Percentiles rank a stretch among this genome's conserved stretches.
Conservation (phyloP, 2,797 vertebrate species). For the Menidia menidia region DNA sequence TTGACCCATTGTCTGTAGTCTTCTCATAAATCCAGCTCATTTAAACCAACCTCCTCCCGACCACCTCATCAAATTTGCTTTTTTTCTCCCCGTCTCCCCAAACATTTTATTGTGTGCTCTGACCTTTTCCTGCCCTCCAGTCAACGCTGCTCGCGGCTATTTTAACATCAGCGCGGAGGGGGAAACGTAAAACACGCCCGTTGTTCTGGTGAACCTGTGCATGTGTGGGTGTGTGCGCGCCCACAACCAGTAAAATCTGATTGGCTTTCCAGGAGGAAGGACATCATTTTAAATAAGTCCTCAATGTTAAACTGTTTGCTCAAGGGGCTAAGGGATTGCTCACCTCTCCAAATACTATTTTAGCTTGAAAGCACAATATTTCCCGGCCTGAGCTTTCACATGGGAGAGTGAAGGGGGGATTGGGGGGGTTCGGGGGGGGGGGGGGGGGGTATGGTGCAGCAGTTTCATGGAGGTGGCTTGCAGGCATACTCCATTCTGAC, state of each 20-base stretch:
- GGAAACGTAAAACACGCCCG: slow-evolving; percentile 44
- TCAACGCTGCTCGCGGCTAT: slow-evolving; percentile 56
- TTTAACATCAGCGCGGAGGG: slow-evolving; percentile 67
- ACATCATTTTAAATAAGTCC: slow-evolving; percentile 83
- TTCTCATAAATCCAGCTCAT: slow-evolving; percentile 34
- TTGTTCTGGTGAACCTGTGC: neutral
- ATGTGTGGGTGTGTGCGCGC: slow-evolving; percentile 14
- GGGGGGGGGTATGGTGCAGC: slow-evolving; percentile 73
- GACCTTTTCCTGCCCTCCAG: slow-evolving; percentile 64
- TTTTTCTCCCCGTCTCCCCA: slow-evolving; percentile 51
- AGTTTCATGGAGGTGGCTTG: slow-evolving; percentile 79
- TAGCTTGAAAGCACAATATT: slow-evolving; percentile 82
- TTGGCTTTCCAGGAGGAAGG: slow-evolving; percentile 71
- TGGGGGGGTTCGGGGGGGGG: slow-evolving; percentile 75
- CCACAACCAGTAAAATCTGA: slow-evolving; percentile 68
- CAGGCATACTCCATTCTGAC: slow-evolving; percentile 82
- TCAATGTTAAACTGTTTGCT: slow-evolving; percentile 83
- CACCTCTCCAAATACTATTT: slow-evolving; percentile 83
- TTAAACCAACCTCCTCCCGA: slow-evolving; percentile 42
- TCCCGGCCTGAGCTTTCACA: slow-evolving; percentile 75
- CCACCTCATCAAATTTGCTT: slow-evolving; percentile 23
- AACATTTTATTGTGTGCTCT: slow-evolving; percentile 53
- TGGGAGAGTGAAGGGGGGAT: slow-evolving; percentile 74
- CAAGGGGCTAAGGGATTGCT: slow-evolving; percentile 80
- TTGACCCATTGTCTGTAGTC: slow-evolving; percentile 31